Conservation (phyloP, 2,888 invertebrate species). For the Chironomus tentans region DNA sequence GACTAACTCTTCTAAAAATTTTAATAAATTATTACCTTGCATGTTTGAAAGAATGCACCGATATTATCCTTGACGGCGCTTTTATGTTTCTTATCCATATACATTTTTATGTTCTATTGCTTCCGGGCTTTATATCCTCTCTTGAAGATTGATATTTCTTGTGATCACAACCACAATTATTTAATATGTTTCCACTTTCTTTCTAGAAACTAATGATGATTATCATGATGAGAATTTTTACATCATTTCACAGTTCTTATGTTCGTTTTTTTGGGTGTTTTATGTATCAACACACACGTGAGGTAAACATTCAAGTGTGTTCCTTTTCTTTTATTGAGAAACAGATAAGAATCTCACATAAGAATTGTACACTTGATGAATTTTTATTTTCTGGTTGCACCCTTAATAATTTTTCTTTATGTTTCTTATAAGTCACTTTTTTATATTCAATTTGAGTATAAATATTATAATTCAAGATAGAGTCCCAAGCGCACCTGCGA, state of each 20-base stretch:
- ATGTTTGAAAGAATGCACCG: constrained; percentile 43
- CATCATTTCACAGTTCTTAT: constrained; percentile 8
- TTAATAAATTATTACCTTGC: constrained; percentile 37
- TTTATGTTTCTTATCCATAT: constrained; percentile 26
- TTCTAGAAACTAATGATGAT: neutral
- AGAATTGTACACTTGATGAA: constrained; percentile 5
- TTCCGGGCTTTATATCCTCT: constrained; percentile 21
- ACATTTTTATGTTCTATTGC: constrained; percentile 12
- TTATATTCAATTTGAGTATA: neutral
- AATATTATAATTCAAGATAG: neutral
- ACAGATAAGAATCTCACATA: neutral
- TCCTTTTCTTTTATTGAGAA: neutral
- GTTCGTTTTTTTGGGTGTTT: neutral
- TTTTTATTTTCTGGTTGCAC: neutral
- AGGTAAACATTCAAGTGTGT: neutral
- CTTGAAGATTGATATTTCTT: neutral
- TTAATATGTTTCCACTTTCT: neutral
- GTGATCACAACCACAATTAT: neutral
- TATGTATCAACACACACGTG: neutral
- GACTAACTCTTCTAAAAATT: too few species aligned
- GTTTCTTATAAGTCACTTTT: neutral
- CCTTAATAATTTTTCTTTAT: neutral
- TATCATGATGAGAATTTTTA: constrained; percentile 1
- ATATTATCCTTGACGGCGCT: constrained; percentile 33
- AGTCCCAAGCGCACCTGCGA: constrained; percentile 1